phyloP scores from a whole-genome alignment of 1,140 invertebrate genomes.

The Lordiphosa collinella region DNA sequence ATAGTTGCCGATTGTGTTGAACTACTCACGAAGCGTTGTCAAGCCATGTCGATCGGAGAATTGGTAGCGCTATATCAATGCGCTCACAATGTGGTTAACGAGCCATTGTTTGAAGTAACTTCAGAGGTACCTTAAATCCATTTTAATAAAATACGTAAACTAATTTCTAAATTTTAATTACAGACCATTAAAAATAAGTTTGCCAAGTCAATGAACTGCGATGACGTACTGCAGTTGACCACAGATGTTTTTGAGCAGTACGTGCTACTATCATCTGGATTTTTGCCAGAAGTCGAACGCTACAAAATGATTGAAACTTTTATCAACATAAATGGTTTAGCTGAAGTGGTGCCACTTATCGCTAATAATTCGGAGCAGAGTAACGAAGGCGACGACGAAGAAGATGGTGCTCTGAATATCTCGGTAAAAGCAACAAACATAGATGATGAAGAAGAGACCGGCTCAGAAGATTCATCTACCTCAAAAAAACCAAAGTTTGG shows the following conservation, averaged over 20 bases:
- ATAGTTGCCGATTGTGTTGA: not conserved
- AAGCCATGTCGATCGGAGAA: not conserved
- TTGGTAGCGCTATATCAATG: not conserved
- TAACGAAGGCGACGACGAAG: not conserved
- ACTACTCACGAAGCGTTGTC: not conserved
- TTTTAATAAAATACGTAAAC: not conserved
- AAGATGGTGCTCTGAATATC: no score
- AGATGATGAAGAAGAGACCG: not conserved
- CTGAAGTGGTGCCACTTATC: no score
- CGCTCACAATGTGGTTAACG: not conserved
- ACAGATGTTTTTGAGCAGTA: constrained; percentile 17
- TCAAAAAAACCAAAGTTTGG: no score
- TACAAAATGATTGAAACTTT: constrained; percentile 21
- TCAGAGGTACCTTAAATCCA: not conserved
- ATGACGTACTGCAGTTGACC: not conserved
- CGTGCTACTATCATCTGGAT: not conserved
- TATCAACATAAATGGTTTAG: not conserved
- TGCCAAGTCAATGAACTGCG: not conserved
- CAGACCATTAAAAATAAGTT: not conserved
- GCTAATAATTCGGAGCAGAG: no score
- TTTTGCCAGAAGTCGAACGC: not conserved
- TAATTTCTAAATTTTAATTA: not conserved
- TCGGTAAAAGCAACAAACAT: not conserved
- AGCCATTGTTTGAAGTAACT: not conserved
- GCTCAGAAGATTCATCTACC: no score